phyloP scores from a whole-genome alignment of 2,888 invertebrate genomes.

The Choristoneura rosaceana region DNA sequence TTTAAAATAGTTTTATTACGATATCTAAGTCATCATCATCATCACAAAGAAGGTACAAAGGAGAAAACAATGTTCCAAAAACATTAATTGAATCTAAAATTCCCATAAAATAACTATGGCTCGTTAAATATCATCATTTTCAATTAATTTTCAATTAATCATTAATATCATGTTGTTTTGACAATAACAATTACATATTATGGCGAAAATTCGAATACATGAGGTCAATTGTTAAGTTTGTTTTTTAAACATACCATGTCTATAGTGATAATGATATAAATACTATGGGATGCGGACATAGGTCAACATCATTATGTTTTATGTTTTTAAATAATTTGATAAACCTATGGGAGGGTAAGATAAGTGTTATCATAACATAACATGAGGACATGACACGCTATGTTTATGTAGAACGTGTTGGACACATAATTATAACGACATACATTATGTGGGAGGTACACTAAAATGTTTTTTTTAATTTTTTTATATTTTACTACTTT shows the following conservation, averaged over 20 bases:
- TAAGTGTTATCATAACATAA: neutral
- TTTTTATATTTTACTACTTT: too few species aligned
- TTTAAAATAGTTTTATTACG: neutral
- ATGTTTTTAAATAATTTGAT: neutral
- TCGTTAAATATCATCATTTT: neutral
- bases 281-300: neutral
- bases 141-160: neutral
- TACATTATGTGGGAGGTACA: too few species aligned
- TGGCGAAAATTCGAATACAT: neutral
- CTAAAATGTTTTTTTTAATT: too few species aligned
- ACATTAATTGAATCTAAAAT: too few species aligned
- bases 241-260: neutral
- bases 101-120: too few species aligned
- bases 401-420: neutral
- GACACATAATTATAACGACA: too few species aligned
- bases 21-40: too few species aligned
- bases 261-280: neutral
- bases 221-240: neutral
- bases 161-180: neutral
- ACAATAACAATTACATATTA: constrained; percentile 4
- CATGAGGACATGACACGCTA: neutral
- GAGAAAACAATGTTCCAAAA: too few species aligned
- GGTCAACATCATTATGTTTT: neutral
- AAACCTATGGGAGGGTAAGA: neutral
- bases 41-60: too few species aligned